These are phyloP conservation scores for Drosophila kanekoi DNA, from an alignment of 2,888 invertebrate species.

Conservation along the genomic window DNA sequence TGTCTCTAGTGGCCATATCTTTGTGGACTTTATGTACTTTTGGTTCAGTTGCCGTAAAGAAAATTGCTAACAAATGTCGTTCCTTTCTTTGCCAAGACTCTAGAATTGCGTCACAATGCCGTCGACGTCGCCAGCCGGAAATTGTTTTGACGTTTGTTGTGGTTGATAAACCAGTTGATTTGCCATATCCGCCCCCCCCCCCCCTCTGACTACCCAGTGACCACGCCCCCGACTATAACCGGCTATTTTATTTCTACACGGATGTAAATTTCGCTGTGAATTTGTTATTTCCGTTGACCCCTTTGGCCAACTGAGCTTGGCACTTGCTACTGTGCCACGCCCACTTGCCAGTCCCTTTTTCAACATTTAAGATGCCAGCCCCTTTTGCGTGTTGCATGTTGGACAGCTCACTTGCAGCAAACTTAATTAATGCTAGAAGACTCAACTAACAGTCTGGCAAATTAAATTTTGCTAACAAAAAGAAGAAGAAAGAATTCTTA, in stretches of 20 bases:
- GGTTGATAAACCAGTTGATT: slow-evolving; percentile 63
- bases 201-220: neutral
- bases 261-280: neutral
- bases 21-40: slow-evolving; percentile 10
- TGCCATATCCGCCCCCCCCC: slow-evolving; percentile 32
- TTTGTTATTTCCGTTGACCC: slow-evolving; percentile 23
- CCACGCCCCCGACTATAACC: slow-evolving; percentile 3
- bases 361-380: slow-evolving; percentile 16
- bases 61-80: slow-evolving; percentile 7
- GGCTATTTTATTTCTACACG: slow-evolving; percentile 13
- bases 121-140: slow-evolving; percentile 58
- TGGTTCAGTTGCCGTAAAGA: slow-evolving; percentile 8
- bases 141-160: slow-evolving; percentile 72
- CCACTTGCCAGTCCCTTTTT: neutral
- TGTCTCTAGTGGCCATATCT: too few relatives aligned
- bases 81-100: neutral
- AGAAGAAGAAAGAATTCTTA: slow-evolving; percentile 26
- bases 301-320: slow-evolving; percentile 30
- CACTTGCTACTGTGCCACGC: neutral
- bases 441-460: slow-evolving; percentile 47
- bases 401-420: slow-evolving; percentile 8
- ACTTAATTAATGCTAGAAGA: slow-evolving; percentile 50
- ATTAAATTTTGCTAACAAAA: slow-evolving; percentile 51
- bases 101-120: slow-evolving; percentile 35
- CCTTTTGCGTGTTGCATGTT: slow-evolving; percentile 8